Evolutionary conservation across 2,113 vertebrate species (phyloP), one percentile per base, ranked within the genome.

Genomic region (Gnathonemus echidnorhynchus): DNA sequence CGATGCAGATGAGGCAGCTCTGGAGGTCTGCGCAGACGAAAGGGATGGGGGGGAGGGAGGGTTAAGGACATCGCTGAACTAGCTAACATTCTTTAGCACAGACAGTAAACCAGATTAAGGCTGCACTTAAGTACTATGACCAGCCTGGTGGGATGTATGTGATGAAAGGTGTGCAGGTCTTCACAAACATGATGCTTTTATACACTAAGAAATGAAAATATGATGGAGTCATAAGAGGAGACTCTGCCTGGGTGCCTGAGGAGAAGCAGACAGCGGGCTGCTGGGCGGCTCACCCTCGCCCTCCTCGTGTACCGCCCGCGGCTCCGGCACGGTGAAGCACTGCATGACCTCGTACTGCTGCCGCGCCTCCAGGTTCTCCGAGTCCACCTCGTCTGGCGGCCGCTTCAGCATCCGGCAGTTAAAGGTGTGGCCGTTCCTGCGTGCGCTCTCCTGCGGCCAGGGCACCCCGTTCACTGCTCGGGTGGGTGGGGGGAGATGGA

Each of bases 341-440:
- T 99, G 98, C 98, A 99, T 99, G 92, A 97, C 96, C 94, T 99
- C 97, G 9, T 99, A 99, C 89, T 97, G 97, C 93, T 98, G 98
- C 10, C 97, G 96, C 2, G 97, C 97, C 93, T 98, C 98, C 91
- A 95, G 96, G 93, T 97, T 97, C 92, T 98, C 98, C 0, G 96
- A 66, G 5, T 97, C 97, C 0, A 94, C 91, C 94, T 98, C 97
- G 0, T 98, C 97, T 0, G 98, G 97, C 0, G 97, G 97, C 87
- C 98, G 97, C 93, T 98, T 97, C 94, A 99, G 94, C 97, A 99
- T 97, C 90, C 98, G 96, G 94, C 98, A 99, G 96, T 97, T 98
- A 92, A 99, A 99, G n/a, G 97, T 97, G 91, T 97, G 98, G 95
- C 97, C 97, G 94, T 95, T 99, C 93, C 97, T 95, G 10, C 96